Evolutionary conservation across 1,140 invertebrate species (phyloP).

Genomic region (Scylla paramamosain): DNA sequence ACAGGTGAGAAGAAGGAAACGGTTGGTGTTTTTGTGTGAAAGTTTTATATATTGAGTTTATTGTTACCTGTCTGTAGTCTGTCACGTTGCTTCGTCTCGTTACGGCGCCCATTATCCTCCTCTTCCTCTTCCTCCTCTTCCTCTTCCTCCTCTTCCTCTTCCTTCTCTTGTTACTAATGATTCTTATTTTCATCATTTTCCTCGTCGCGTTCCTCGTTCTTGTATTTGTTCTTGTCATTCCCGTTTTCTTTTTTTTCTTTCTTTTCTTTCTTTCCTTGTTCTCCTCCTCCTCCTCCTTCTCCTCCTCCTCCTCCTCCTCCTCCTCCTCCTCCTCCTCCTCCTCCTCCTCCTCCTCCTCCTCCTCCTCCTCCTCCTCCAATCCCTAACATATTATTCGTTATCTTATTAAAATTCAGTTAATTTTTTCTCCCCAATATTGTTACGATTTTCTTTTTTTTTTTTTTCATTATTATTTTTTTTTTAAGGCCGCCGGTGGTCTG

Average conservation of each 20-base stretch:
- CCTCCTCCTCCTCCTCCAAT: neutral
- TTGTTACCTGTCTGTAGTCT: neutral
- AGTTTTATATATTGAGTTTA: neutral
- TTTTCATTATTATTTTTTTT: too few species aligned
- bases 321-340: neutral
- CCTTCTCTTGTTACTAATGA: neutral
- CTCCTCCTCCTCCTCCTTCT: neutral
- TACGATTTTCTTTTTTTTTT: neutral
- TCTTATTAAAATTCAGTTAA: too few species aligned
- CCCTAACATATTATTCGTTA: too few species aligned
- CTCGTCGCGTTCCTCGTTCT: neutral
- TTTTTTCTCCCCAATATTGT: neutral
- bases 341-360: neutral
- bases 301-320: neutral
- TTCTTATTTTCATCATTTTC: neutral
- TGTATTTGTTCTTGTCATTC: neutral
- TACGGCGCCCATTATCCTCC: neutral
- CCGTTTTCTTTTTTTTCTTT: neutral
- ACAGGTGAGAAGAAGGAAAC: neutral
- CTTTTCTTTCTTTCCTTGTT: neutral
- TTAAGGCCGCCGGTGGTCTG: too few species aligned
- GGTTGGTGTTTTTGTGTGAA: neutral
- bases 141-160: neutral
- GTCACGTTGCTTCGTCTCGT: neutral
- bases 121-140: neutral